Evolutionary conservation across 2,113 vertebrate species (phyloP).

Genomic region (Sceloporus undulatus): DNA sequence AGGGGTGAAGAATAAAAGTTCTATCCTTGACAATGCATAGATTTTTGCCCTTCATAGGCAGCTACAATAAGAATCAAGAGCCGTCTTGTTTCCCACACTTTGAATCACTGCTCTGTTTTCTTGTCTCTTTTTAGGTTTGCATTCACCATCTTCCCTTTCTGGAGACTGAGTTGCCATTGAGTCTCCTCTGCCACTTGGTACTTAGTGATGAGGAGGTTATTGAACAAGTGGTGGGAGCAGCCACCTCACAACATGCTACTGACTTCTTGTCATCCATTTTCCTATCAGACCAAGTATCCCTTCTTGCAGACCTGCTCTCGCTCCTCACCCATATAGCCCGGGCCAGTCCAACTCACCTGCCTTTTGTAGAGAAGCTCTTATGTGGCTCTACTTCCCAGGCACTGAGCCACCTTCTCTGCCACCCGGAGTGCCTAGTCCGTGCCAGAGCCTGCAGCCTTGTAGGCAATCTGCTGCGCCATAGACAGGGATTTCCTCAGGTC

Average conservation of each 20-base stretch:
- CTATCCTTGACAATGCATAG: background rate
- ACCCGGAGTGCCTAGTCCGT: slow-evolving; percentile 78
- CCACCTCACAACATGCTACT: slow-evolving; percentile 57
- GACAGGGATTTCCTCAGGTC: slow-evolving; percentile 34
- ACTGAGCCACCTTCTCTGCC: slow-evolving; percentile 74
- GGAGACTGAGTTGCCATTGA: slow-evolving; percentile 83
- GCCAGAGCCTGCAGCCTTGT: slow-evolving; percentile 85
- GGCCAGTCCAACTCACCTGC: slow-evolving; percentile 64
- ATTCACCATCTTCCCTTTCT: slow-evolving; percentile 74
- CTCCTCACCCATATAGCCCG: slow-evolving; percentile 82
- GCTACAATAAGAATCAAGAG: rapidly evolving
- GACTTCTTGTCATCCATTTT: slow-evolving; percentile 70
- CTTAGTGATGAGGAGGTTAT: slow-evolving; percentile 78
- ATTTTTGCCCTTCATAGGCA: background rate
- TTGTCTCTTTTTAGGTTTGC: slow-evolving; percentile 81
- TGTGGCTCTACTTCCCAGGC: slow-evolving; percentile 54
- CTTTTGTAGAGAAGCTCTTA: slow-evolving; percentile 74
- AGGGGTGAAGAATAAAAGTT: background rate
- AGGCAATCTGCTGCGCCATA: slow-evolving; percentile 78
- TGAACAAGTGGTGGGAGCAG: slow-evolving; percentile 73
- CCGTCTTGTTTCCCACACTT: rapidly evolving
- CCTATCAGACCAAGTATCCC: slow-evolving; percentile 70
- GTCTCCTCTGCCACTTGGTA: slow-evolving; percentile 85
- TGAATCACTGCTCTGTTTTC: background rate
- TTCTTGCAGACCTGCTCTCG: slow-evolving; percentile 85